Evolutionary conservation across 2,113 vertebrate genomes (phyloP).

Genomic region (Pachycephala philippinensis): DNA sequence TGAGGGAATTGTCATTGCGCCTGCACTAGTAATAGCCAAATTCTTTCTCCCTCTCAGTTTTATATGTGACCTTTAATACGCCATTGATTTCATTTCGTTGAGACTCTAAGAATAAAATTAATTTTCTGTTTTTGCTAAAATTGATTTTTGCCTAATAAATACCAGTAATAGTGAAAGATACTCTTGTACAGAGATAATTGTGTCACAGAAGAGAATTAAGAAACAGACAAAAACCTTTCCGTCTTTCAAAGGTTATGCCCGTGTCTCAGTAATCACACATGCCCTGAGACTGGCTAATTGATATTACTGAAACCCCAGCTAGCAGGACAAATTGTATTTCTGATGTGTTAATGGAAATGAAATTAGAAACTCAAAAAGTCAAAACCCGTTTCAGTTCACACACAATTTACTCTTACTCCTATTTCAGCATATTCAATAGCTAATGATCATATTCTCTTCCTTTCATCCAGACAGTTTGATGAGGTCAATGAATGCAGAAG

Average conservation of each 20-base stretch:
- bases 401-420: background rate
- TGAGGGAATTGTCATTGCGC: background rate
- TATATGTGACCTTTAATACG: background rate
- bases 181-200: background rate
- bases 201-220: background rate
- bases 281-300: background rate
- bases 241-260: background rate
- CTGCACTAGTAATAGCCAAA: background rate
- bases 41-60: background rate
- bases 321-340: conserved; percentile 32
- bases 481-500: background rate
- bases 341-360: conserved; percentile 25
- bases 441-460: background rate
- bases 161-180: background rate
- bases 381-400: background rate
- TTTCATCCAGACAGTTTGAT: background rate
- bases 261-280: background rate
- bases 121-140: background rate
- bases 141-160: background rate
- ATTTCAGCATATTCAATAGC: background rate
- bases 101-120: background rate
- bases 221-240: background rate
- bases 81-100: background rate
- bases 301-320: conserved; percentile 13
- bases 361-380: conserved; percentile 21